Base-by-base conservation (phyloP, 1,140 invertebrate genomes). In the Hypsibius dujardini region DNA sequence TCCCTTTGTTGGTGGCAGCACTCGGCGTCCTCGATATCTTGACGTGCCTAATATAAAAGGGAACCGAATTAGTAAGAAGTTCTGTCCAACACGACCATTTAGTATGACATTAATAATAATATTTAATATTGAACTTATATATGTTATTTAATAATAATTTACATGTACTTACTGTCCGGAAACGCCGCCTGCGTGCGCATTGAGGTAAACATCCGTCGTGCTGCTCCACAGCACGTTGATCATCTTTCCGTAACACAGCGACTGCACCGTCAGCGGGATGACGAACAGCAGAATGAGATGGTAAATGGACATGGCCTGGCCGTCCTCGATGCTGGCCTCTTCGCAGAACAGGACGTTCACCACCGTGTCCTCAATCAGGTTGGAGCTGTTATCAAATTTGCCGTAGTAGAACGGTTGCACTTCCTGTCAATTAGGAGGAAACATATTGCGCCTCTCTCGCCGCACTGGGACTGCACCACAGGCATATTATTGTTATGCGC, bases 361-460 rank as follows among this genome's bases (percentile, higher is more conserved):
- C 7, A 67, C 42, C 7, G 62, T 14, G 3, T 67, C 62, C 42
- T 7, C 62, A 7, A 67, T 12, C 3, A 67, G 7, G 3, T 42
- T 7, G 7, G 62, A 67, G 45, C 45, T 42, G 42, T 67, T 67
- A 67, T 3, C 42, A 42, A 7, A 42, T 42, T 67, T 67, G 7
- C 62, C 62, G 62, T 67, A 67, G 42, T 42, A 67, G 42, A 67
- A 67, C 42, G 62, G 62, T 42, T 67, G 7, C 7, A 67, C 62
- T 67, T 67, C 62, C 62, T 67, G 62, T n/a, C 7, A 7, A 56
- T 56, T 56, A 56, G 7, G n/a, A 56, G 7, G 50, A 70, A n/a
- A n/a, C n/a, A n/a, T n/a, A n/a, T n/a, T n/a, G n/a, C n/a, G n/a
- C n/a, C n/a, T n/a, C n/a, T n/a, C n/a, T n/a, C n/a, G n/a, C n/a